phyloP scores from a whole-genome alignment of 2,113 vertebrate species.

The Corydoras sp. region DNA sequence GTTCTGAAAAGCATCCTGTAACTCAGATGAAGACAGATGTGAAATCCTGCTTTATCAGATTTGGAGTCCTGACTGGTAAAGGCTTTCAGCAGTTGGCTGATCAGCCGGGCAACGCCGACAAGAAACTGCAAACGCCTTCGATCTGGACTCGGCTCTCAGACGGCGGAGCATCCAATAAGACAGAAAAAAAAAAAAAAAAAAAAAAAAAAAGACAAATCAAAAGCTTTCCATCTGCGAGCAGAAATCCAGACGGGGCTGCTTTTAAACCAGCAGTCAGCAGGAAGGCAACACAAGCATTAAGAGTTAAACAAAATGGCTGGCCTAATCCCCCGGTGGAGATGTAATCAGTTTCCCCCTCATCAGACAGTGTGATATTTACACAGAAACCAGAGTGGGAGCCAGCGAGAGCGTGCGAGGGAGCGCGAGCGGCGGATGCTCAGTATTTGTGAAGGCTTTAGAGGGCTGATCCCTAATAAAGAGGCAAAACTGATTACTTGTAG shows the following conservation, averaged over 20 bases:
- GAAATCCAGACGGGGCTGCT: too few species aligned
- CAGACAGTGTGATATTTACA: slow-evolving; percentile 62
- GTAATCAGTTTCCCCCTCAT: slow-evolving; percentile 54
- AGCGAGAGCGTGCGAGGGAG: slow-evolving; percentile 6
- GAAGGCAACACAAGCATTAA: slow-evolving; percentile 48
- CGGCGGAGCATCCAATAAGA: too few species aligned
- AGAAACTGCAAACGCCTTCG: too few species aligned
- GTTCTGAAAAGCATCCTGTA: not conserved
- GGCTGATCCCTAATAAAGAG: slow-evolving; percentile 57
- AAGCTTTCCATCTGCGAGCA: too few species aligned
- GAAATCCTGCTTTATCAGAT: not conserved
- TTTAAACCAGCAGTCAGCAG: slow-evolving; percentile 34
- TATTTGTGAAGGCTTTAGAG: slow-evolving; percentile 56
- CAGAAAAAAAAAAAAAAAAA: too few species aligned
- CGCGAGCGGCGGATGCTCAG: slow-evolving; percentile 38
- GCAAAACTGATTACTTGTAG: slow-evolving; percentile 62
- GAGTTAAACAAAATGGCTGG: slow-evolving; percentile 63
- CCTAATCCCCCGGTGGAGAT: slow-evolving; percentile 49
- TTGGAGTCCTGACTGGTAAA: not conserved
- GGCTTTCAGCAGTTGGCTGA: not conserved
- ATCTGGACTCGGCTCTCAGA: too few species aligned
- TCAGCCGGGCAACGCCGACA: not conserved
- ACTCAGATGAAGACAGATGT: not conserved
- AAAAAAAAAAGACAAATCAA: too few species aligned
- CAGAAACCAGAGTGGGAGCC: slow-evolving; percentile 36